A percentile compares a stretch with the other conserved stretches of the same genome.
phyloP scores from a whole-genome alignment of 2,797 vertebrate genomes.

The Micrastur ruficollis region DNA sequence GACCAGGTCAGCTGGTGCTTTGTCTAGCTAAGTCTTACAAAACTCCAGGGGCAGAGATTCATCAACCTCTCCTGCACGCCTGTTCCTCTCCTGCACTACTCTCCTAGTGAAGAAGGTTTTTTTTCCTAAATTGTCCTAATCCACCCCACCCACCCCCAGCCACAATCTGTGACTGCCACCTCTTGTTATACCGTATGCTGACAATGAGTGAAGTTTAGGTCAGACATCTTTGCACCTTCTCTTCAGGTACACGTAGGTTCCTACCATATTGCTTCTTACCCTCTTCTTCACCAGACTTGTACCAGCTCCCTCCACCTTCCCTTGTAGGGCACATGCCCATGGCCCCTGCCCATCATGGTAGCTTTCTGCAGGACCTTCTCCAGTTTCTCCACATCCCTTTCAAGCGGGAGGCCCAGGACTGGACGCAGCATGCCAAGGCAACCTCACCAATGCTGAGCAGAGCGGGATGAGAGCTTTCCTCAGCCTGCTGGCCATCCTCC shows the following conservation, averaged over 20 bases:
- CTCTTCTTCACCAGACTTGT: background rate
- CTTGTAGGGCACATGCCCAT: background rate
- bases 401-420: background rate
- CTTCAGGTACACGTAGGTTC: fast-evolving
- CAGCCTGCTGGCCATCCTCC: background rate
- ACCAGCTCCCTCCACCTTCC: background rate
- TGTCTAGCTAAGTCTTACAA: background rate
- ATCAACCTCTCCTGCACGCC: background rate
- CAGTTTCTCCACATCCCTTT: background rate
- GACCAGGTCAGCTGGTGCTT: background rate
- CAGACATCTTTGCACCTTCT: background rate
- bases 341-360: background rate
- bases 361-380: background rate
- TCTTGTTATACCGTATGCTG: background rate
- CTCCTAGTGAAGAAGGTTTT: background rate
- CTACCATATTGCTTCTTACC: background rate
- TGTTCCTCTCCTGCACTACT: background rate
- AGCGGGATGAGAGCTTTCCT: background rate
- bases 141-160: background rate
- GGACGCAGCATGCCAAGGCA: background rate
- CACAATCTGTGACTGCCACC: background rate
- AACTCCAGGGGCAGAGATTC: background rate
- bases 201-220: background rate
- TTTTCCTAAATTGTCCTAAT: background rate
- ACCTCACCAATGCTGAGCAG: background rate